Evolutionary conservation across 2,113 vertebrate genomes (phyloP).

Genomic region (Platanista minor): DNA sequence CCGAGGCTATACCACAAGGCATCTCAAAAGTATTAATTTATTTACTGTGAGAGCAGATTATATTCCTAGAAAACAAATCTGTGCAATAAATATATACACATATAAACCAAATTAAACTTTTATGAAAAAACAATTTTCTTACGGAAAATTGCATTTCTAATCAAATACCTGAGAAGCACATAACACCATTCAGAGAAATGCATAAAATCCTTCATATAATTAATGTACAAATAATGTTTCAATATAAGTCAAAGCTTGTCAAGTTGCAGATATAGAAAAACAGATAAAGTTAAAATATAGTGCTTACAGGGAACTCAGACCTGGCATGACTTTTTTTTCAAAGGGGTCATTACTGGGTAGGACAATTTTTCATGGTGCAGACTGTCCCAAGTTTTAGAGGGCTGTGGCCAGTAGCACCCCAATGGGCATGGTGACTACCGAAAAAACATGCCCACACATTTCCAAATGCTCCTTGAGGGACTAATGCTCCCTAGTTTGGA

Average conservation of each 20-base stretch:
- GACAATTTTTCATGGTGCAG: background rate
- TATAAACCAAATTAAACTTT: slow-evolving; percentile 13
- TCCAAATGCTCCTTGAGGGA: background rate
- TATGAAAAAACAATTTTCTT: background rate
- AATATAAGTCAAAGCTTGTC: background rate
- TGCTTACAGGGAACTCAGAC: background rate
- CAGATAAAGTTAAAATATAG: background rate
- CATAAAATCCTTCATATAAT: background rate
- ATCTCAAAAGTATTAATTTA: slow-evolving; percentile 9
- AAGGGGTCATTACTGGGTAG: background rate
- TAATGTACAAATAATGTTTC: background rate
- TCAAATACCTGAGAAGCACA: background rate
- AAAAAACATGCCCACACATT: background rate
- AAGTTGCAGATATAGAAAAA: background rate
- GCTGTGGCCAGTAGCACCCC: background rate
- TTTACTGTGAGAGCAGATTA: slow-evolving; percentile 3
- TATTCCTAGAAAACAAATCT: background rate
- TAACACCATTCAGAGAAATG: background rate
- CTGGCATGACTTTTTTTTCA: background rate
- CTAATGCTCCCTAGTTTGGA: too few relatives aligned
- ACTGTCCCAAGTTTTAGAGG: background rate
- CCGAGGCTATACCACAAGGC: background rate
- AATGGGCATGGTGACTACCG: fast-evolving
- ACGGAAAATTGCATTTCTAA: background rate
- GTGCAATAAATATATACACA: background rate